Conservation (phyloP, 1,140 invertebrate genomes). For the Tyrophagus putrescentiae region DNA sequence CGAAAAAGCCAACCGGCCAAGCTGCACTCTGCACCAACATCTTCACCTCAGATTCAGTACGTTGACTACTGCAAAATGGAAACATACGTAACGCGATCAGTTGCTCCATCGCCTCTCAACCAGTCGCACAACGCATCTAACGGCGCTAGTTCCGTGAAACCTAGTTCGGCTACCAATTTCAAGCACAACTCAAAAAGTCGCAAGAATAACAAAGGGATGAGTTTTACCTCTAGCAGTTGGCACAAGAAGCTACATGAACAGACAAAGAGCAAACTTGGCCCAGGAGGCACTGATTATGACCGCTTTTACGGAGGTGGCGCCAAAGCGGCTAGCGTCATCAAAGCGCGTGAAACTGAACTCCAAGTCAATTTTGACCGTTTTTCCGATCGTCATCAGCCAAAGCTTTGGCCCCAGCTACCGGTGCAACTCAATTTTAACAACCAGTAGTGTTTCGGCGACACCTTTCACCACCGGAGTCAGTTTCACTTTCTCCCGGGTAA, state of each 20-base stretch:
- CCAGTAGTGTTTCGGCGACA: too few species aligned
- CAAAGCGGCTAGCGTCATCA: neutral
- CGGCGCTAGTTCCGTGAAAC: too few species aligned
- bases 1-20: neutral
- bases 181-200: too few species aligned
- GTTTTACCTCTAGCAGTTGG: too few species aligned
- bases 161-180: too few species aligned
- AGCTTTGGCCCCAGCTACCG: constrained; percentile 5
- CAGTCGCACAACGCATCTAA: too few species aligned
- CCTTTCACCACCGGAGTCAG: too few species aligned
- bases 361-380: neutral
- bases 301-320: neutral
- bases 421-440: neutral
- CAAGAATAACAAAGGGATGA: too few species aligned
- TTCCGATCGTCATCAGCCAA: neutral
- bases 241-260: too few species aligned
- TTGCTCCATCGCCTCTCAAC: neutral
- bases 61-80: constrained; percentile 2
- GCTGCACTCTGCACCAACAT: neutral
- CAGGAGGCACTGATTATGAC: neutral
- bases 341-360: neutral
- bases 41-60: neutral
- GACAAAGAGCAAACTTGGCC: too few species aligned
- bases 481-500: too few species aligned
- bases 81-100: constrained; percentile 4